phyloP scores from a whole-genome alignment of 1,140 invertebrate species.

The Hylaeus anthracinus region DNA sequence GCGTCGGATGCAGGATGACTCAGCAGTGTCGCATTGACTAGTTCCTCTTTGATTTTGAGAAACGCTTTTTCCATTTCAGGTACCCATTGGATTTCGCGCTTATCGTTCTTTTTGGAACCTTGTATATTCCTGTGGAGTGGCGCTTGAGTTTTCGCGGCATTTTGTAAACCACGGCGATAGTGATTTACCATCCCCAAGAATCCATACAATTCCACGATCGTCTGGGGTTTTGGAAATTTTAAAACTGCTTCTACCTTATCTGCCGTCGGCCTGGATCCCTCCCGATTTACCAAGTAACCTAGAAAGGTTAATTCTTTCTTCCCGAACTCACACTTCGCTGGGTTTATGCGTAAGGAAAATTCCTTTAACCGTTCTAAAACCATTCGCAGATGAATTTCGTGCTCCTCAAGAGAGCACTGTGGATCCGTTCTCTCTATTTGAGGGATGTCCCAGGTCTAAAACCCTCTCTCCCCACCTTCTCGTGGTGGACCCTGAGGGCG shows the following conservation, averaged over 20 bases:
- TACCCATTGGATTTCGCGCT: slow-evolving; percentile 4
- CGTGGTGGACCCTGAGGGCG: too few relatives aligned
- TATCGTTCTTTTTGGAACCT: slow-evolving; percentile 48
- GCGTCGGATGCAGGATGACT: not conserved
- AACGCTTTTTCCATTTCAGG: slow-evolving; percentile 55
- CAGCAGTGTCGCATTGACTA: slow-evolving; percentile 45
- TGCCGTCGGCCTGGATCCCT: slow-evolving; percentile 60
- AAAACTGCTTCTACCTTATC: slow-evolving; percentile 63
- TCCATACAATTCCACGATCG: slow-evolving; percentile 32
- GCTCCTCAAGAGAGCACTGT: slow-evolving; percentile 51
- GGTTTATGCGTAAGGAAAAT: slow-evolving; percentile 66
- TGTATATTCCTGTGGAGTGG: slow-evolving; percentile 52
- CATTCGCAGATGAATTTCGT: slow-evolving; percentile 55
- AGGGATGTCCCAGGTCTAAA: too few relatives aligned
- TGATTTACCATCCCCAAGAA: slow-evolving; percentile 67
- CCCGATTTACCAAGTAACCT: slow-evolving; percentile 60
- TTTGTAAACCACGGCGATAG: slow-evolving; percentile 55
- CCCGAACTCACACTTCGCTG: slow-evolving; percentile 65
- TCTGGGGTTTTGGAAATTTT: slow-evolving; percentile 36
- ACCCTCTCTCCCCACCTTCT: too few relatives aligned
- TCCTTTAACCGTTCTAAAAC: slow-evolving; percentile 62
- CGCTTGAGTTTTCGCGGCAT: slow-evolving; percentile 50
- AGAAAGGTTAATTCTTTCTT: slow-evolving; percentile 62
- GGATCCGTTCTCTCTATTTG: too few relatives aligned
- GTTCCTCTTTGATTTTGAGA: slow-evolving; percentile 65